Conservation (phyloP, 2,888 invertebrate species). For the Siphlonurus alternatus region DNA sequence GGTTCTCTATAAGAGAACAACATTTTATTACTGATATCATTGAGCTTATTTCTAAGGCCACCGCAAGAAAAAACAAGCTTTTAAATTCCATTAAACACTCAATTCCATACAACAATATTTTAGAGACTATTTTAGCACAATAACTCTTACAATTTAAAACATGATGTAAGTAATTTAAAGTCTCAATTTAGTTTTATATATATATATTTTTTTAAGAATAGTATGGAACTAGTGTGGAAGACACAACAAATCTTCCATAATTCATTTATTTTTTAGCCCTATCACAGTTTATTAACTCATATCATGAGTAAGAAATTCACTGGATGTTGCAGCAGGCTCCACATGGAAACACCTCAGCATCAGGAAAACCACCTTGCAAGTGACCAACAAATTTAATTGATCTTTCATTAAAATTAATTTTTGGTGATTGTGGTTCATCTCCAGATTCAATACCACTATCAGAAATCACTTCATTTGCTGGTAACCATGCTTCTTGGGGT, state of each 20-base stretch:
- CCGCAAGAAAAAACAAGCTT: background rate
- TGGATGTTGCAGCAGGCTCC: constrained; percentile 1
- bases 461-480: background rate
- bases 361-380: background rate
- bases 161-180: background rate
- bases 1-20: background rate
- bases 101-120: background rate
- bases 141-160: background rate
- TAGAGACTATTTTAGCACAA: no score
- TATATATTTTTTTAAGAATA: no score
- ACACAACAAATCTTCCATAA: background rate
- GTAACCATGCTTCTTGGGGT: background rate
- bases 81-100: background rate
- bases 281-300: background rate
- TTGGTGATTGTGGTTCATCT: background rate
- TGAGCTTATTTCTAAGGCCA: background rate
- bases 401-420: background rate
- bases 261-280: background rate
- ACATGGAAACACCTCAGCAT: background rate
- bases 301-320: background rate
- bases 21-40: background rate
- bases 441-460: background rate
- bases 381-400: background rate
- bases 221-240: background rate
- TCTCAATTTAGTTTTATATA: background rate